phyloP scores from a whole-genome alignment of 2,113 vertebrate species.

The Sylvia atricapilla region DNA sequence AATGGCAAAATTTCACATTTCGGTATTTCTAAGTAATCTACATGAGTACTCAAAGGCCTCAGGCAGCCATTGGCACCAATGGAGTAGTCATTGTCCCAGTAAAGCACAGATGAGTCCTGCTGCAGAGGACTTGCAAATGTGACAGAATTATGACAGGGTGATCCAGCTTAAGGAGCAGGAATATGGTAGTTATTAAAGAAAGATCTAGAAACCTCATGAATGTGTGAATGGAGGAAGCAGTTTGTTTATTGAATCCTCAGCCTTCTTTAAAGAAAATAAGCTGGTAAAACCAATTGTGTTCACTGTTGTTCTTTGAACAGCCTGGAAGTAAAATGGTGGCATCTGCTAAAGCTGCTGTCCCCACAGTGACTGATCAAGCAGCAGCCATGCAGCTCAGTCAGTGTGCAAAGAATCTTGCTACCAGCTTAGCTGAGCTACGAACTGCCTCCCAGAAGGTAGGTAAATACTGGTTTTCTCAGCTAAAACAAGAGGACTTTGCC shows the following conservation, averaged over 20 bases:
- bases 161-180: neutral
- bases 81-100: neutral
- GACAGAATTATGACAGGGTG: neutral
- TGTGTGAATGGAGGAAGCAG: neutral
- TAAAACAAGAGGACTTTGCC: neutral
- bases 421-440: conserved; percentile 91
- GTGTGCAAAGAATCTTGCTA: conserved; percentile 96
- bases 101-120: neutral
- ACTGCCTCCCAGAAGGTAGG: conserved; percentile 93
- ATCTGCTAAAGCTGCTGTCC: conserved; percentile 93
- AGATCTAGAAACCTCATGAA: neutral
- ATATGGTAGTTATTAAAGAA: neutral
- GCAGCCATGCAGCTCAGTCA: conserved; percentile 97
- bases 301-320: conserved; percentile 64
- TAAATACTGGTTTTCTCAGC: neutral
- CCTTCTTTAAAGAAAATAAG: neutral
- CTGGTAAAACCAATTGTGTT: neutral
- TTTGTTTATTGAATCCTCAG: neutral
- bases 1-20: neutral
- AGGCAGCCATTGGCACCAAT: neutral
- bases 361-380: conserved; percentile 93
- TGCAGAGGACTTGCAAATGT: neutral
- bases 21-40: neutral
- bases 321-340: conserved; percentile 97
- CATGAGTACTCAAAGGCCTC: neutral